Evolutionary conservation across 1,140 invertebrate species (phyloP), one percentile per base, ranked within the genome.

Genomic region (Potamilus streckersoni): DNA sequence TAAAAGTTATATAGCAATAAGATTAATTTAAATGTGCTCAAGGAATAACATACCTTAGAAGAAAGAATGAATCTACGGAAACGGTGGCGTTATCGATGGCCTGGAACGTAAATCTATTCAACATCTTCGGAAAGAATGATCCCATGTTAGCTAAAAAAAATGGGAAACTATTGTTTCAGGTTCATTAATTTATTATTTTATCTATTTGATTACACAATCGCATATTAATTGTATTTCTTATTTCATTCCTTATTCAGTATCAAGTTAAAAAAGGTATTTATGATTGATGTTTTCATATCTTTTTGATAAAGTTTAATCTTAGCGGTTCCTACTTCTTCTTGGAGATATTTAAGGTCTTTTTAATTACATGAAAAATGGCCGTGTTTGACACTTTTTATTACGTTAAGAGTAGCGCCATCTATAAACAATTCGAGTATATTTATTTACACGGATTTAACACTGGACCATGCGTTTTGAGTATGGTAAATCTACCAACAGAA

Each of bases 31-130:
- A 49, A 49, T 49, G 38, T 49, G 4, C 6, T 8, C 6, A 49
- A 49, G 38, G 0, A 6, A 38, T 1, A 49, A 49, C 6, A 11
- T 77, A 84, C 82, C 82, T 83, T 31, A 86, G 55, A 12, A 96
- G 95, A 90, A 97, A 96, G 90, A 96, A 97, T 12, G 95, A 95
- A 86, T 96, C 95, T n/a, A 96, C 95, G 60, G 95, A 95, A 86
- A 95, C 95, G 3, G 95, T 95, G 5, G 95, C 95, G 87, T 96
- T 96, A 70, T 76, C 23, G n/a, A 89, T 79, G 12, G 83, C 83
- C 69, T 84, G 80, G 60, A 86, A 84, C 17, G 75, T 76, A 71
- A 68, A 81, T 57, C 79, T 70, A 27, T 74, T 62, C 1, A 75
- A 23, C 60, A 62, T 55, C 20, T 62, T 8, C 2, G 38, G 57